Percentiles rank a stretch among this genome's conserved stretches.
Conservation (phyloP, 2,888 invertebrate species). For the Caradrina clavipalpis region DNA sequence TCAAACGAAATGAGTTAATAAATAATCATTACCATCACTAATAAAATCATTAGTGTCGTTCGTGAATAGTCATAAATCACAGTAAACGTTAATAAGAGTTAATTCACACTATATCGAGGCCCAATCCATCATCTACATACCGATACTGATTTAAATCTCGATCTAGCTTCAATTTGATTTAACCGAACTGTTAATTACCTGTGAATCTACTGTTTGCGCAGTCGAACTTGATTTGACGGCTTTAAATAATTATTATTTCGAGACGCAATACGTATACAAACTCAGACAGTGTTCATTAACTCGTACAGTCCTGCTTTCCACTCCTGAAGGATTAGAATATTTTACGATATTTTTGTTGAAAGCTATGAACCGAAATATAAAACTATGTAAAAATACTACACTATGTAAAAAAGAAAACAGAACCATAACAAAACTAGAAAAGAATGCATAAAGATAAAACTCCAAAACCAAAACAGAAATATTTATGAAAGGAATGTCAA, state of each 20-base stretch:
- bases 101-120: conserved; percentile 59
- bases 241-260: conserved; percentile 35
- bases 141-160: conserved; percentile 58
- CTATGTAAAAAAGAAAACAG: background rate
- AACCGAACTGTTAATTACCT: conserved; percentile 59
- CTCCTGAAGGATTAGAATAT: background rate
- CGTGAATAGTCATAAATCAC: conserved; percentile 74
- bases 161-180: conserved; percentile 60
- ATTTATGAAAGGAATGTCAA: conserved; percentile 35
- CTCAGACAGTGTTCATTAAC: background rate
- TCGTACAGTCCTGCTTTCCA: background rate
- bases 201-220: conserved; percentile 50
- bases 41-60: conserved; percentile 55
- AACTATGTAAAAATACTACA: no score
- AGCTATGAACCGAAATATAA: background rate
- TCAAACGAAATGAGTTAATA: background rate
- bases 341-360: background rate
- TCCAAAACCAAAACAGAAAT: conserved; percentile 7
- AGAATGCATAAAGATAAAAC: conserved; percentile 17
- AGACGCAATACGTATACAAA: conserved; percentile 12
- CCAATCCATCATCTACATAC: conserved; percentile 66
- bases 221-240: conserved; percentile 37
- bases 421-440: conserved; percentile 1
- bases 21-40: conserved; percentile 1
- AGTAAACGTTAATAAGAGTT: conserved; percentile 70